Evolutionary conservation across 2,797 vertebrate species (phyloP), one percentile per base, ranked within the genome.

Genomic region (Naso thynnoides): DNA sequence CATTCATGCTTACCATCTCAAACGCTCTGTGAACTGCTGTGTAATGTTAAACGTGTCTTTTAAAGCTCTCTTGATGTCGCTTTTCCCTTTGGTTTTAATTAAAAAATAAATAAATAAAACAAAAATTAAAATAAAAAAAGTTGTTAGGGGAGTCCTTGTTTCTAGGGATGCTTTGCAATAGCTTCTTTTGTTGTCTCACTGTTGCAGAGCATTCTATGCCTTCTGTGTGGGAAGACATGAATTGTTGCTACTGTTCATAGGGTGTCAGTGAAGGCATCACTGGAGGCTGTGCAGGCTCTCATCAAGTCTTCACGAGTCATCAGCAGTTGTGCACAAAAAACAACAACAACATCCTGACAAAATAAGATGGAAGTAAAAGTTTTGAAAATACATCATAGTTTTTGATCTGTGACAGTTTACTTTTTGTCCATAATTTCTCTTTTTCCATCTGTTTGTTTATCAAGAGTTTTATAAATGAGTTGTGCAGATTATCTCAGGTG

Each of bases 401-500:
- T 26, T 26, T 45, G 4, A 55, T 48, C 6, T 47, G 26, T 45
- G 9, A 16, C 18, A 44, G 21, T 3, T 29, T 42, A 15, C 23
- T 16, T 42, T 47, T 3, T 1, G 0, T 39, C 31, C 4, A 6
- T 10, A 15, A 16, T 52, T 71, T 31, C 14, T 18, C 7, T 49
- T 47, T n/a, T 69, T 27, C n/a, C 1, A 7, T 24, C 23, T 5
- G 2, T 59, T 59, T 27, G n/a, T 54, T 13, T 45, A 5, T 55
- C 63, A 18, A 10, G 6, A 45, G 24, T 64, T 21, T 83, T 68
- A 90, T 41, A 86, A 54, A 11, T 0, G 5, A 27, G 74, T 71
- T 24, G 75, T 50, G 53, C 75, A 78, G 71, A 88, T 73, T 67
- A 87, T 21, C 23, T 86, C 65, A 18, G 56, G 62, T 24, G 47